Evolutionary conservation across 2,113 vertebrate species (phyloP).

Genomic region (Alligator sinensis): DNA sequence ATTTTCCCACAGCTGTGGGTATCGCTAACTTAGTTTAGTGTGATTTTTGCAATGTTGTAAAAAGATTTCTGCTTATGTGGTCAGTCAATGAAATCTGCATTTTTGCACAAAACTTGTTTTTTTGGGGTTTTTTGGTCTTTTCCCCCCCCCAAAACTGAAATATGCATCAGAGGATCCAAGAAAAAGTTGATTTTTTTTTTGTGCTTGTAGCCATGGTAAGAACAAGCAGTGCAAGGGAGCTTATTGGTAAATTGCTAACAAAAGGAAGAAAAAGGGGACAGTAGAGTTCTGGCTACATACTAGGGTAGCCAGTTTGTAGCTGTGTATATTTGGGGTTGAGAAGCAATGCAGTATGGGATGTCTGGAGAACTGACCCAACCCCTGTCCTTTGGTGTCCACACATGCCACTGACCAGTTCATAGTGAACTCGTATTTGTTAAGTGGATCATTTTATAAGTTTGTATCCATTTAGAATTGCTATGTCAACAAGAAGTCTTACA

Average conservation of each 20-base stretch:
- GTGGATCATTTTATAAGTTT: slow-evolving; percentile 2
- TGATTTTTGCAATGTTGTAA: not conserved
- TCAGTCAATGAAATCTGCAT: not conserved
- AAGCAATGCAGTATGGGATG: no score
- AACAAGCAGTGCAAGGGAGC: not conserved
- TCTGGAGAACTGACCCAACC: no score
- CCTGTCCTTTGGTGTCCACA: no score
- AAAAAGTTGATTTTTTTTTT: not conserved
- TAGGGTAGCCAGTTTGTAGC: no score
- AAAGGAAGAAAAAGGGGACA: no score
- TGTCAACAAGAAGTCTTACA: not conserved
- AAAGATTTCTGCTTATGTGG: not conserved
- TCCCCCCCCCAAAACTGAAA: no score
- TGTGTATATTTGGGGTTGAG: no score
- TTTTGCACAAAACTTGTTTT: not conserved
- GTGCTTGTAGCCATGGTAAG: not conserved
- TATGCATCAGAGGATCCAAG: not conserved
- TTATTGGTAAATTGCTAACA: not conserved
- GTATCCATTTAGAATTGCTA: not conserved
- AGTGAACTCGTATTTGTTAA: slow-evolving; percentile 1
- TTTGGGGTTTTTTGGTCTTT: not conserved
- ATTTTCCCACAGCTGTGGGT: not conserved
- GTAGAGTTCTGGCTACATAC: no score
- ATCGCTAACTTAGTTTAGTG: not conserved
- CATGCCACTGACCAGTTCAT: no score